Base-by-base conservation (phyloP, 2,113 vertebrate species). In the Dendropsophus ebraccatus region DNA sequence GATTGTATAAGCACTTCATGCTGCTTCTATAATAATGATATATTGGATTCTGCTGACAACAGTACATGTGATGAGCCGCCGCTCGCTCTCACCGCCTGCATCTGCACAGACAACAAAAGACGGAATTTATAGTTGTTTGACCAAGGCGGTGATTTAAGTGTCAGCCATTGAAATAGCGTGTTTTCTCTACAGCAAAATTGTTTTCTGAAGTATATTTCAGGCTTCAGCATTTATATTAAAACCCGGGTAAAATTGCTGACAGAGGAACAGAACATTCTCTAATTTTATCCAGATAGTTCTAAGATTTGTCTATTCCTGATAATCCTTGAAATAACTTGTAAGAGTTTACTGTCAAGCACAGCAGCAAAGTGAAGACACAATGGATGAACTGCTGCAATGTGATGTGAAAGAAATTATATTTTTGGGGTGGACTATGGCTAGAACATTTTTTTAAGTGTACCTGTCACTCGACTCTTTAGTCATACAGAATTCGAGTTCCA, bases 41-140 rank as follows among this genome's bases (percentile, higher is more conserved):
- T 41, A 70, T 70, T 70, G 35, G 67, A 41, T 70, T 70, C 67
- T 70, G 67, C 67, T 70, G 32, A 70, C 67, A 67, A 35, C 13
- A 41, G 32, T 41, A 70, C 67, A 70, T 12, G 32, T 70, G 67
- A 41, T 11, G 65, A 69, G 65, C 16, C 1, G 65, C 12, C 65
- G 2, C 28, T 16, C 8, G 16, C 67, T 70, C 10, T 11, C 19
- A 1, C 35, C 4, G 67, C 67, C 19, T 70, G 67, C 67, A 70
- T 70, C 35, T 37, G 67, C 35, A 70, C 67, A 37, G 32, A 70
- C 67, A 70, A 70, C 32, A 70, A 70, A 70, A 70, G 67, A 23
- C 19, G 8, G 35, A 41, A 70, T 70, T 70, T 70, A 70, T 70
- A 41, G 67, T 41, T 70, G 67, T 70, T 70, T 70, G 67, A 70